Evolutionary conservation across 2,888 invertebrate genomes (phyloP).

Genomic region (Tenodera sinensis): DNA sequence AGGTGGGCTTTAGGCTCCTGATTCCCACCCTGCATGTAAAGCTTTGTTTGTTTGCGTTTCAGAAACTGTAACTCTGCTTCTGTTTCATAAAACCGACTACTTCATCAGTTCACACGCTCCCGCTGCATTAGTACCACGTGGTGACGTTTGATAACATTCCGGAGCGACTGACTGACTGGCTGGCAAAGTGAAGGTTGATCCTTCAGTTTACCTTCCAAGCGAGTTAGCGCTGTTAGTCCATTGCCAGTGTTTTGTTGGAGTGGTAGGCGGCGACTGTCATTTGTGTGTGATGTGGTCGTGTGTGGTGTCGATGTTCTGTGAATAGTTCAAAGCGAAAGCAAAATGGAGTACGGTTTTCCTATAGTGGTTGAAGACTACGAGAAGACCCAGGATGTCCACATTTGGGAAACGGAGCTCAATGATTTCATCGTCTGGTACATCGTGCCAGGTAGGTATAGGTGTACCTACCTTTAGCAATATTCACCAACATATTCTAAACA

Average conservation of each 20-base stretch:
- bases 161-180: background rate
- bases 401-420: constrained; percentile 41
- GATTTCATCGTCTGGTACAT: constrained; percentile 46
- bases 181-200: background rate
- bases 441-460: constrained; percentile 35
- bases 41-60: background rate
- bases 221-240: background rate
- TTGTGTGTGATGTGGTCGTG: background rate
- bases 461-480: no score
- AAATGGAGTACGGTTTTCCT: constrained; percentile 34
- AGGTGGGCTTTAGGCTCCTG: no score
- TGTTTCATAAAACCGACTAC: background rate
- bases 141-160: background rate
- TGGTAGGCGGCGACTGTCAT: background rate
- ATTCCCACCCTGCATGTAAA: no score
- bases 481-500: no score
- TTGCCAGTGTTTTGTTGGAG: background rate
- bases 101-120: background rate
- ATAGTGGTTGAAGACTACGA: constrained; percentile 39
- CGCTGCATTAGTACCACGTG: background rate
- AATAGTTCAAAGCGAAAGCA: background rate
- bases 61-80: background rate
- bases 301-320: background rate
- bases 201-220: background rate
- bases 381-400: constrained; percentile 39